A percentile compares a stretch with the other conserved stretches of the same genome.
Conservation (phyloP, 2,888 invertebrate species). For the Lacanobia wlatinum region DNA sequence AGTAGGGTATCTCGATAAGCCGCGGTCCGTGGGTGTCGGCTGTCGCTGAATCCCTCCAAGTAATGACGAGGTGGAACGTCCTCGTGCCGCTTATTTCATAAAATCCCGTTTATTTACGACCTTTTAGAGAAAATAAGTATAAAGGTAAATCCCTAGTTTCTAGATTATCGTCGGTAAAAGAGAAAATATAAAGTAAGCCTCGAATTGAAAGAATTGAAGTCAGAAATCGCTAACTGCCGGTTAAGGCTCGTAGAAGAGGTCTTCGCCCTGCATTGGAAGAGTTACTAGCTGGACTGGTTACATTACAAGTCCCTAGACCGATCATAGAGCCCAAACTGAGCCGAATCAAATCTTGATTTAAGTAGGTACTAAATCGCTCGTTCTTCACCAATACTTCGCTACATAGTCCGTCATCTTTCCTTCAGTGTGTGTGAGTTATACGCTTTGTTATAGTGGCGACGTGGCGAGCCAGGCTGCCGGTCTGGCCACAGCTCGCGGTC, state of each 20-base stretch:
- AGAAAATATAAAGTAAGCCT: too few relatives aligned
- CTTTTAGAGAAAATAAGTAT: not conserved
- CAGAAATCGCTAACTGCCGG: too few relatives aligned
- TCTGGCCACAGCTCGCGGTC: constrained; percentile 20
- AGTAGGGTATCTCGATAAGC: not conserved
- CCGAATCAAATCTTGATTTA: not conserved
- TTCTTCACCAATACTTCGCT: not conserved
- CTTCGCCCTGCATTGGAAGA: too few relatives aligned
- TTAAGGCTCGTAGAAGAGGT: too few relatives aligned
- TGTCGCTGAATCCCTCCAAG: constrained; percentile 15
- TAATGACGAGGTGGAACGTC: constrained; percentile 5
- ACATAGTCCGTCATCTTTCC: not conserved
- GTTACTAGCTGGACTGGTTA: too few relatives aligned
- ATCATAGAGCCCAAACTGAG: not conserved
- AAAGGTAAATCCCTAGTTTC: too few relatives aligned
- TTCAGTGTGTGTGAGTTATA: not conserved
- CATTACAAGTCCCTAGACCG: too few relatives aligned
- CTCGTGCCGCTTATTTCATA: constrained; percentile 2
- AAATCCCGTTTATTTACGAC: constrained; percentile 3
- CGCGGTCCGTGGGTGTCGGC: not conserved
- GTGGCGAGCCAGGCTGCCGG: not conserved
- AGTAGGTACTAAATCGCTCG: not conserved
- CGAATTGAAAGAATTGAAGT: too few relatives aligned
- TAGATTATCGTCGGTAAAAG: not conserved
- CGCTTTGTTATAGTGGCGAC: not conserved